phyloP scores from a whole-genome alignment of 2,113 vertebrate genomes.

The Terrapene triunguis region DNA sequence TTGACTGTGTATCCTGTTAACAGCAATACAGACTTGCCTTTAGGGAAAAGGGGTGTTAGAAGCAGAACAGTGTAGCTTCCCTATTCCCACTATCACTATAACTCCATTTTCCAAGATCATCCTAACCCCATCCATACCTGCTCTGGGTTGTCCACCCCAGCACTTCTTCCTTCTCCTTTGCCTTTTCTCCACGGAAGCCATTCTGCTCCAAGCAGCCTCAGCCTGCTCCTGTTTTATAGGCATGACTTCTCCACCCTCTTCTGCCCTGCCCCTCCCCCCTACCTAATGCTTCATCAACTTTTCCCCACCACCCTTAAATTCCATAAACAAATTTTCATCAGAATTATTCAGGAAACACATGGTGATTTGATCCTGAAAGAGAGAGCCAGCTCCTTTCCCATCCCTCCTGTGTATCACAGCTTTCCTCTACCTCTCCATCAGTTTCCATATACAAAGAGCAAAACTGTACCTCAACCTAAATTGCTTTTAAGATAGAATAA shows the following conservation, averaged over 20 bases:
- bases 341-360: not conserved
- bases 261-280: not conserved
- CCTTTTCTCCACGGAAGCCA: not conserved
- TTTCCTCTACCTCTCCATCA: not conserved
- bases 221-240: not conserved
- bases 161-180: rapidly evolving
- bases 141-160: not conserved
- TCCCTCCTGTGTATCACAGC: not conserved
- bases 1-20: not conserved
- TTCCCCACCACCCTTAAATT: not conserved
- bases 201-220: rapidly evolving
- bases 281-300: rapidly evolving
- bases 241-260: rapidly evolving
- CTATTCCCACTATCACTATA: not conserved
- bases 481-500: not conserved
- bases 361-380: not conserved
- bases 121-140: not conserved
- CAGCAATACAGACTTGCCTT: not conserved
- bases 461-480: not conserved
- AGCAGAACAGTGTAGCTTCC: not conserved
- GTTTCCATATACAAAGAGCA: not conserved
- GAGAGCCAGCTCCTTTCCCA: not conserved
- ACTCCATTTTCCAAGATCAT: rapidly evolving
- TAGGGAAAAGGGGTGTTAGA: not conserved
- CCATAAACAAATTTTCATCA: not conserved